A percentile compares a stretch with the other conserved stretches of the same genome.
Evolutionary conservation across 2,113 vertebrate species (phyloP).

Genomic region (Chaenocephalus aceratus): DNA sequence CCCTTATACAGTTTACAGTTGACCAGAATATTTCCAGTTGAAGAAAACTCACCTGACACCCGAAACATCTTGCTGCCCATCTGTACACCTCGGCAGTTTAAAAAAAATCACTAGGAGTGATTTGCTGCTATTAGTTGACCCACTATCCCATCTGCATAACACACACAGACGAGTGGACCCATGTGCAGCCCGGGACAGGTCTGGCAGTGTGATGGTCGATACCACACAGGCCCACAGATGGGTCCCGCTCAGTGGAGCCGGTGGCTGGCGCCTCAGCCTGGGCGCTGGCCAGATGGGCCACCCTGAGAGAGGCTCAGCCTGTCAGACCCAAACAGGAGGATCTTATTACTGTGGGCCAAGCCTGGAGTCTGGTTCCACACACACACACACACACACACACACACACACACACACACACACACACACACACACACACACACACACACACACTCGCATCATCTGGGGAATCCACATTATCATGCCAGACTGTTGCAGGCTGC

Average conservation of each 20-base stretch:
- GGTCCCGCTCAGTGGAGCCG: constrained; percentile 60
- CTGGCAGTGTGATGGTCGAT: constrained; percentile 59
- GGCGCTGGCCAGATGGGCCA: constrained; percentile 78
- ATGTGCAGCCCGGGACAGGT: constrained; percentile 53
- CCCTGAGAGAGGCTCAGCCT: constrained; percentile 70
- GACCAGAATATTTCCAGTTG: not conserved
- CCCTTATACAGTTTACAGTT: not conserved
- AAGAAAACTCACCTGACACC: not conserved
- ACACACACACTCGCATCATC: constrained; percentile 25
- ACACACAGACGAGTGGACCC: constrained; percentile 53
- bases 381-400: constrained; percentile 37
- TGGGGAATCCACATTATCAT: constrained; percentile 58
- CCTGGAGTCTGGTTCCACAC: constrained; percentile 64
- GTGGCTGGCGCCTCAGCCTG: constrained; percentile 62
- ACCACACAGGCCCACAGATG: constrained; percentile 76
- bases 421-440: constrained; percentile 10
- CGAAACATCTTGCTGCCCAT: constrained; percentile 2
- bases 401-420: constrained; percentile 27
- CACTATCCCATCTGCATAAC: constrained; percentile 63
- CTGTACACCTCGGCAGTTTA: constrained; percentile 19
- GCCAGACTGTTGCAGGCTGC: constrained; percentile 30
- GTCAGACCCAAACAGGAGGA: constrained; percentile 70
- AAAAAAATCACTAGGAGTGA: constrained; percentile 15
- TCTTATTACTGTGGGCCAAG: constrained; percentile 73
- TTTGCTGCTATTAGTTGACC: constrained; percentile 46